Evolutionary conservation across 2,888 invertebrate genomes (phyloP), one percentile per base, ranked within the genome.

Genomic region (Ecliptopera silaceata): DNA sequence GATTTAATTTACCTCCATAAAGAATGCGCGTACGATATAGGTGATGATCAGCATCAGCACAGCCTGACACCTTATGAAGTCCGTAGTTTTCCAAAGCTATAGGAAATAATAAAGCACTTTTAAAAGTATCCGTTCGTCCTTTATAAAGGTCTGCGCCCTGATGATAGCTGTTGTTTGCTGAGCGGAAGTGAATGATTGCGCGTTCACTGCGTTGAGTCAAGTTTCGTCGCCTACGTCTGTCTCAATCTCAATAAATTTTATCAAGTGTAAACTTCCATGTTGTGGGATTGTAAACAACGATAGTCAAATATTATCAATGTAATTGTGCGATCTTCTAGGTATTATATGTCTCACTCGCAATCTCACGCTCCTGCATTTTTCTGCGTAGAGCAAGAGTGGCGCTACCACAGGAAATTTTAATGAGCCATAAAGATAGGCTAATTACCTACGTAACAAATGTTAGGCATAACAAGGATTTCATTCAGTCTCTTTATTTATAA

Each of bases 131-230:
- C 2, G 10, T 36, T 43, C 38, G 58, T 60, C 58, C 39, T 59
- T 44, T 32, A n/a, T n/a, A n/a, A 49, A 61, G 56, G 55, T 53
- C 41, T 59, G 56, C 59, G 60, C 62, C 56, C 64, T 22, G 58
- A 29, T 22, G 58, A 29, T 38, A 43, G 50, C 5, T 50, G 48
- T 51, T n/a, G 20, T 41, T 76, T 56, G 34, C 41, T 60, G 77
- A 78, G 69, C 83, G 84, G 84, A 86, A 82, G 70, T 59, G 39
- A 61, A 51, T 72, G 75, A 82, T 84, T 81, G 77, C 66, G 64
- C 71, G 65, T 66, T 71, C 75, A 76, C 67, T 79, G 64, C 71
- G 65, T 66, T 71, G 75, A 76, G 68, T 79, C 75, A 72, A 70
- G 68, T 80, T 80, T 75, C 75, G 74, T 70, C 71, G 67, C 66